phyloP scores from a whole-genome alignment of 2,113 vertebrate species.

The Perca fluviatilis region DNA sequence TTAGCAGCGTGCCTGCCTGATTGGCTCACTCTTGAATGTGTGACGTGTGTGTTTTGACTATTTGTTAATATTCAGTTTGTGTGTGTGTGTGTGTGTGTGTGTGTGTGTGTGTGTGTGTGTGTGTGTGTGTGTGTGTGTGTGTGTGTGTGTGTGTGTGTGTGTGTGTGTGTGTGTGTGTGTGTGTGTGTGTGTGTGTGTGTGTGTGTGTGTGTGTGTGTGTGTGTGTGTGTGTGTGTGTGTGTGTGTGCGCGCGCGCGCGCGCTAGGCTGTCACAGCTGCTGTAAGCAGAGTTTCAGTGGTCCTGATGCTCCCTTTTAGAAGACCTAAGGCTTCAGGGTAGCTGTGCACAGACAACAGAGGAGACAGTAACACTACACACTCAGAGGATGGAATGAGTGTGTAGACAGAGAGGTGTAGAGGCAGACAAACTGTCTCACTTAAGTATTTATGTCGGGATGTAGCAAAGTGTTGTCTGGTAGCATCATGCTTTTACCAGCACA shows the following conservation, averaged over 20 bases:
- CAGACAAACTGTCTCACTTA: slow-evolving; percentile 20
- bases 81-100: not conserved
- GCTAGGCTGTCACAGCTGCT: slow-evolving; percentile 28
- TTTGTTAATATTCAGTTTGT: slow-evolving; percentile 5
- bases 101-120: not conserved
- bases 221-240: not conserved
- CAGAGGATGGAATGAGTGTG: not conserved
- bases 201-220: not conserved
- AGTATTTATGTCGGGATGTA: not conserved
- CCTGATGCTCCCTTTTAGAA: slow-evolving; percentile 11
- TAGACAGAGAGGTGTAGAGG: slow-evolving; percentile 17
- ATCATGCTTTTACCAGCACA: not conserved
- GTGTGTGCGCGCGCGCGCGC: not conserved
- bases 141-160: not conserved
- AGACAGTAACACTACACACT: slow-evolving; percentile 11
- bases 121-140: not conserved
- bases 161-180: not conserved
- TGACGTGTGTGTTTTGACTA: slow-evolving; percentile 37
- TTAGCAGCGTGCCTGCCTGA: slow-evolving; percentile 69
- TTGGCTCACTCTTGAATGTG: slow-evolving; percentile 30
- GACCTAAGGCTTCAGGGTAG: slow-evolving; percentile 17
- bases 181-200: not conserved
- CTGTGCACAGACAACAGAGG: slow-evolving; percentile 29
- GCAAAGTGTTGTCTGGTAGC: slow-evolving; percentile 5
- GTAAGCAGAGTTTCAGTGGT: not conserved